phyloP scores from a whole-genome alignment of 2,797 vertebrate genomes.

The Carapus acus region DNA sequence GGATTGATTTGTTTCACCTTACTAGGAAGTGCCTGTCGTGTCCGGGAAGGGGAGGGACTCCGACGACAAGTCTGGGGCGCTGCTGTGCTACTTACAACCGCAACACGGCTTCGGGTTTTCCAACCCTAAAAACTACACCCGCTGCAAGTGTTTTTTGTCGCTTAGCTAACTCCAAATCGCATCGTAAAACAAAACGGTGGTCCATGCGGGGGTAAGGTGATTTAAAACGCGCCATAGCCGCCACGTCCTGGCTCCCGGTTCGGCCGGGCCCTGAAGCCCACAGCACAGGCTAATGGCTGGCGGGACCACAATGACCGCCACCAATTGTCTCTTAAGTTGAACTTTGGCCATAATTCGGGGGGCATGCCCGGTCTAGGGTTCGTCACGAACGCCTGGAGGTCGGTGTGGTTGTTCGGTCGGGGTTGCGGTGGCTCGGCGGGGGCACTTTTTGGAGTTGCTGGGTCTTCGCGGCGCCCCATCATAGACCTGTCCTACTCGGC shows the following conservation, averaged over 20 bases:
- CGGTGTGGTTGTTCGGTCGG: conserved; percentile 30
- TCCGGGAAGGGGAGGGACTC: conserved; percentile 95
- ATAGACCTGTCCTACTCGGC: conserved; percentile 87
- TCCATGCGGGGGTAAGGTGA: too few relatives aligned
- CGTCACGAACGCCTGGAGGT: conserved; percentile 28
- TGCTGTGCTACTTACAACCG: conserved; percentile 39
- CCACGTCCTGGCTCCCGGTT: conserved; percentile 32
- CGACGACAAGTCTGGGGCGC: conserved; percentile 51
- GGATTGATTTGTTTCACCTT: conserved; percentile 95
- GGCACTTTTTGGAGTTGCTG: conserved; percentile 53
- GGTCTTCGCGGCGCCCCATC: conserved; percentile 69
- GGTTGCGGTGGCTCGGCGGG: conserved; percentile 41
- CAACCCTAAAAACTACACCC: too few relatives aligned
- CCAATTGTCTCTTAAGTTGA: conserved; percentile 42
- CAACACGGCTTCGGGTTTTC: too few relatives aligned
- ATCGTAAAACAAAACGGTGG: too few relatives aligned
- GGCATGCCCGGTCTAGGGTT: conserved; percentile 53
- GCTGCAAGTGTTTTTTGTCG: too few relatives aligned
- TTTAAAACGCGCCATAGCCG: conserved; percentile 9
- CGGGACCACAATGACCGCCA: conserved; percentile 19
- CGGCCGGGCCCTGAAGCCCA: conserved; percentile 2
- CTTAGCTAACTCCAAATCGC: too few relatives aligned
- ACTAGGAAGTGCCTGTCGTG: conserved; percentile 88
- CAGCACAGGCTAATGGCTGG: conserved; percentile 50
- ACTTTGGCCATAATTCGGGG: conserved; percentile 59